phyloP scores from a whole-genome alignment of 1,140 invertebrate genomes.

The Eumaeus atala region DNA sequence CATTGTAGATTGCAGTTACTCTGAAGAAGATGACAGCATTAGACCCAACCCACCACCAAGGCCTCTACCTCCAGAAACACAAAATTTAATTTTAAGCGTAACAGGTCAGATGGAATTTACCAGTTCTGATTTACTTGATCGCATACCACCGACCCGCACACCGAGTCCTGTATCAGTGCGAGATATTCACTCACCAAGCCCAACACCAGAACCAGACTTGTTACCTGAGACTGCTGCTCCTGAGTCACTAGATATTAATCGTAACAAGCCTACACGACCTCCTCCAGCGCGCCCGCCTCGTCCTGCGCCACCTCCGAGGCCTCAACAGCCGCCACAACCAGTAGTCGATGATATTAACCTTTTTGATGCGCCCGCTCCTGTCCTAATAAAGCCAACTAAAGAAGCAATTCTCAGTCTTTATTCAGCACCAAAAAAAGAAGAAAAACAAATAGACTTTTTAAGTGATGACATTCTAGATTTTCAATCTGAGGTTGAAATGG shows the following conservation, averaged over 20 bases:
- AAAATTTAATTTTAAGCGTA: slow-evolving; percentile 88
- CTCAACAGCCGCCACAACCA: slow-evolving; percentile 35
- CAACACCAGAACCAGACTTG: slow-evolving; percentile 82
- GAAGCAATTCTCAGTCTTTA: slow-evolving; percentile 81
- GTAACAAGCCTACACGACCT: slow-evolving; percentile 57
- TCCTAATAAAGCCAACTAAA: slow-evolving; percentile 68
- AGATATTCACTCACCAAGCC: slow-evolving; percentile 86
- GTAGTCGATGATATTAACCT: slow-evolving; percentile 61
- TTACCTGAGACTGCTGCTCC: slow-evolving; percentile 28
- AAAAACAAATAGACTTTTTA: slow-evolving; percentile 71
- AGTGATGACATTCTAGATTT: slow-evolving; percentile 72
- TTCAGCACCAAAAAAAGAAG: slow-evolving; percentile 72
- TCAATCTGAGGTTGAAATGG: slow-evolving; percentile 33
- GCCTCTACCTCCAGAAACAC: slow-evolving; percentile 79
- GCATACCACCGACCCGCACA: slow-evolving; percentile 86
- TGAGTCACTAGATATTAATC: slow-evolving; percentile 52
- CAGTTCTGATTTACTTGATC: slow-evolving; percentile 86
- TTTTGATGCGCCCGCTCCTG: slow-evolving; percentile 63
- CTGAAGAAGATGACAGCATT: slow-evolving; percentile 24
- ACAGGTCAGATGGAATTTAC: slow-evolving; percentile 92
- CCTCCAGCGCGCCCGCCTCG: slow-evolving; percentile 48
- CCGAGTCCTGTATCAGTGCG: slow-evolving; percentile 87
- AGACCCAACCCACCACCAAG: slow-evolving; percentile 76
- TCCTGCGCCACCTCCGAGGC: slow-evolving; percentile 40
- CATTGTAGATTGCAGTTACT: slow-evolving; percentile 34